Evolutionary conservation across 2,113 vertebrate genomes (phyloP).

Genomic region (Tachysurus vachellii): DNA sequence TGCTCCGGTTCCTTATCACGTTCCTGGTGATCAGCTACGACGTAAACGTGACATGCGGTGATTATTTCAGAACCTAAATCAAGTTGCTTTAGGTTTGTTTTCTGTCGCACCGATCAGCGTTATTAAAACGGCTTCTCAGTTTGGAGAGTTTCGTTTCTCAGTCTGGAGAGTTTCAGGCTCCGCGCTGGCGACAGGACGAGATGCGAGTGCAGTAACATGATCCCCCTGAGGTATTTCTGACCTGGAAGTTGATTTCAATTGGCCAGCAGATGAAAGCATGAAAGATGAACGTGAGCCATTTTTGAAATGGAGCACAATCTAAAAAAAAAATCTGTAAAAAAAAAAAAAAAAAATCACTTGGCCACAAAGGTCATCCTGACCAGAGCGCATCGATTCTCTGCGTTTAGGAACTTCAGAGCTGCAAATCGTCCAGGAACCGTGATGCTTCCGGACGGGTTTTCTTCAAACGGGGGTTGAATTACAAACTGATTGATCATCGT

Average conservation of each 20-base stretch:
- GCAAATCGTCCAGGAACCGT: constrained; percentile 16
- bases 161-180: constrained; percentile 17
- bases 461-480: constrained; percentile 49
- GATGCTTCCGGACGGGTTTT: constrained; percentile 43
- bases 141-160: background rate
- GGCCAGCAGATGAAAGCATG: constrained; percentile 46
- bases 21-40: constrained; percentile 39
- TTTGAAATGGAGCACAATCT: constrained; percentile 49
- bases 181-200: constrained; percentile 38
- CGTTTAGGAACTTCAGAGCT: constrained; percentile 38
- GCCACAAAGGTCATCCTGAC: constrained; percentile 55
- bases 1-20: constrained; percentile 9
- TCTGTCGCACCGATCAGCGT: background rate
- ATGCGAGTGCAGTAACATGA: constrained; percentile 48
- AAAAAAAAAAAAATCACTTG: constrained; percentile 46
- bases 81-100: constrained; percentile 30
- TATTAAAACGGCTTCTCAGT: background rate
- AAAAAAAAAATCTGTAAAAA: background rate
- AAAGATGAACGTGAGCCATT: constrained; percentile 53
- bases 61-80: constrained; percentile 41
- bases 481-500: constrained; percentile 37
- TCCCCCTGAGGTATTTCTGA: constrained; percentile 58
- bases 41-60: background rate
- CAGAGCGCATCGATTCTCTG: constrained; percentile 49
- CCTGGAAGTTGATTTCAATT: constrained; percentile 55